phyloP scores from a whole-genome alignment of 2,113 vertebrate species.

The Ascaphus truei region DNA sequence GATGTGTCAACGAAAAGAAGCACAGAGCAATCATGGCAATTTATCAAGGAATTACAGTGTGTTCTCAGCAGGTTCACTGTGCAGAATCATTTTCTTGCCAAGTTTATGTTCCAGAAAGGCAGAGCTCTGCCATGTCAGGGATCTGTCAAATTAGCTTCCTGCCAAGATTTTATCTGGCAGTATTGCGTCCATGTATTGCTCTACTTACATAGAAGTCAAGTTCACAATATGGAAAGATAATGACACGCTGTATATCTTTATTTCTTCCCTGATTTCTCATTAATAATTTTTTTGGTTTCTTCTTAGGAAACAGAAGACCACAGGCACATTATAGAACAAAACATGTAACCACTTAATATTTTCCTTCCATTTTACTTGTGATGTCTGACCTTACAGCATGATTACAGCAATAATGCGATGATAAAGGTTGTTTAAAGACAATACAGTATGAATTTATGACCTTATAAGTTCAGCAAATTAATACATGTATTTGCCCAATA shows the following conservation, averaged over 20 bases:
- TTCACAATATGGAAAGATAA: slow-evolving; percentile 27
- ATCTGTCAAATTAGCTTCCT: slow-evolving; percentile 35
- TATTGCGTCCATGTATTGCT: slow-evolving; percentile 23
- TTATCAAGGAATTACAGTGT: slow-evolving; percentile 38
- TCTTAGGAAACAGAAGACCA: slow-evolving; percentile 20
- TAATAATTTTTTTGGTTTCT: slow-evolving; percentile 29
- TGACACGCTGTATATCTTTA: slow-evolving; percentile 23
- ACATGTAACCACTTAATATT: slow-evolving; percentile 15
- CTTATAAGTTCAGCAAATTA: too few relatives aligned
- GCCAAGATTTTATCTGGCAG: slow-evolving; percentile 18
- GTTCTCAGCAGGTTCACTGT: slow-evolving; percentile 32
- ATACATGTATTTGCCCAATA: too few relatives aligned
- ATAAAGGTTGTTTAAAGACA: slow-evolving; percentile 5
- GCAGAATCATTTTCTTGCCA: slow-evolving; percentile 29
- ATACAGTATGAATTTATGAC: too few relatives aligned
- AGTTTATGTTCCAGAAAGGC: slow-evolving; percentile 35
- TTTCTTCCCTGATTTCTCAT: background rate
- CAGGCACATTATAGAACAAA: slow-evolving; percentile 9
- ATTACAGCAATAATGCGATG: slow-evolving; percentile 8
- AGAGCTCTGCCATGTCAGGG: slow-evolving; percentile 33
- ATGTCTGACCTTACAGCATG: background rate
- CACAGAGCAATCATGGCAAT: slow-evolving; percentile 34
- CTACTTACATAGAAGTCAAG: slow-evolving; percentile 31
- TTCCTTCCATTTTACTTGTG: background rate
- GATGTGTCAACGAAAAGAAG: slow-evolving; percentile 10